phyloP scores from a whole-genome alignment of 2,113 vertebrate species.

The Tylochromis polylepis region DNA sequence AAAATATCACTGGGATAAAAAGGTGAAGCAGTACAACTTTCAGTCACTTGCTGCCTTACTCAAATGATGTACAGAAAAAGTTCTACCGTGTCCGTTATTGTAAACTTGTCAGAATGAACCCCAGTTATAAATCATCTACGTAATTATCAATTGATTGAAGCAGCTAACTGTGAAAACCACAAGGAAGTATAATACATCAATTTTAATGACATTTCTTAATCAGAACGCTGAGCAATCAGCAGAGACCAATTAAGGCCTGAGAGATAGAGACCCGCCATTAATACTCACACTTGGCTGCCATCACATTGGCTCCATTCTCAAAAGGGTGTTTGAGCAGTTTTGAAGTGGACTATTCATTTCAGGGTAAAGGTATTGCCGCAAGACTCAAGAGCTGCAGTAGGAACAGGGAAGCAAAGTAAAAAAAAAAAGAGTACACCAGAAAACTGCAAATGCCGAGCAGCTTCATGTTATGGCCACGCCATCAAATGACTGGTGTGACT shows the following conservation, averaged over 20 bases:
- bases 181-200: conserved; percentile 66
- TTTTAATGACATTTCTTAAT: conserved; percentile 76
- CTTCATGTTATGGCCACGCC: background rate
- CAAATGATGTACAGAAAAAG: background rate
- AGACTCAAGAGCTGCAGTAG: background rate
- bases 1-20: background rate
- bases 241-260: conserved; percentile 71
- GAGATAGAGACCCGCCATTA: conserved; percentile 67
- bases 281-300: conserved; percentile 60
- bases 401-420: background rate
- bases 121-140: conserved; percentile 62
- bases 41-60: background rate
- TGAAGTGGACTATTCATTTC: conserved; percentile 14
- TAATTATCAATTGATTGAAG: conserved; percentile 74
- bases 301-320: conserved; percentile 25
- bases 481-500: background rate
- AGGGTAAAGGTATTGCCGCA: background rate
- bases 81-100: conserved; percentile 39
- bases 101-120: conserved; percentile 52
- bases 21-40: background rate
- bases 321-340: conserved; percentile 11
- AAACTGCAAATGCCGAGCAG: background rate
- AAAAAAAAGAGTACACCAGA: background rate
- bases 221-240: conserved; percentile 69
- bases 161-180: conserved; percentile 58